Conservation (phyloP, 2,888 invertebrate species). For the Brenthis daphne region DNA sequence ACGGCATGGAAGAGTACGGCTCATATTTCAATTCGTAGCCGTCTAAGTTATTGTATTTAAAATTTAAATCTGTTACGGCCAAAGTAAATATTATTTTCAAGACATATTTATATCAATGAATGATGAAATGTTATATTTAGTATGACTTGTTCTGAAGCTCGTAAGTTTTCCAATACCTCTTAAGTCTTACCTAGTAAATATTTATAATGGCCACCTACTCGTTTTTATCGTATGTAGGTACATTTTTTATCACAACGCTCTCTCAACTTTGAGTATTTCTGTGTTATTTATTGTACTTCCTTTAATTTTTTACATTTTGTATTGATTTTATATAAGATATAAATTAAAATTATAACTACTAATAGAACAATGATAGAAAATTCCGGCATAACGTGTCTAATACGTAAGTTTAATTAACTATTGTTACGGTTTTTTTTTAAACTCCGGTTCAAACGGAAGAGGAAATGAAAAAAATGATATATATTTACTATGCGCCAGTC, state of each 20-base stretch:
- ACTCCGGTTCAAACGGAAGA: background rate
- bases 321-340: too few species aligned
- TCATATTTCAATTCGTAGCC: conserved; percentile 70
- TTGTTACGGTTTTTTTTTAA: background rate
- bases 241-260: too few species aligned
- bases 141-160: too few species aligned
- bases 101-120: background rate
- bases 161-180: too few species aligned
- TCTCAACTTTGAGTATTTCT: too few species aligned
- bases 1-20: conserved; percentile 79
- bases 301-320: too few species aligned
- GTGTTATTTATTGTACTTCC: too few species aligned
- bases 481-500: background rate
- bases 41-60: background rate
- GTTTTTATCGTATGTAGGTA: too few species aligned
- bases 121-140: background rate
- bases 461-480: background rate
- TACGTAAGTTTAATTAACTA: background rate
- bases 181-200: too few species aligned
- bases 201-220: too few species aligned
- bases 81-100: background rate
- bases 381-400: background rate
- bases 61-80: background rate
- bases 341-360: too few species aligned
- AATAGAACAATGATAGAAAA: too few species aligned